Conservation (phyloP, 2,797 vertebrate genomes). For the Uromys caudimaculatus region DNA sequence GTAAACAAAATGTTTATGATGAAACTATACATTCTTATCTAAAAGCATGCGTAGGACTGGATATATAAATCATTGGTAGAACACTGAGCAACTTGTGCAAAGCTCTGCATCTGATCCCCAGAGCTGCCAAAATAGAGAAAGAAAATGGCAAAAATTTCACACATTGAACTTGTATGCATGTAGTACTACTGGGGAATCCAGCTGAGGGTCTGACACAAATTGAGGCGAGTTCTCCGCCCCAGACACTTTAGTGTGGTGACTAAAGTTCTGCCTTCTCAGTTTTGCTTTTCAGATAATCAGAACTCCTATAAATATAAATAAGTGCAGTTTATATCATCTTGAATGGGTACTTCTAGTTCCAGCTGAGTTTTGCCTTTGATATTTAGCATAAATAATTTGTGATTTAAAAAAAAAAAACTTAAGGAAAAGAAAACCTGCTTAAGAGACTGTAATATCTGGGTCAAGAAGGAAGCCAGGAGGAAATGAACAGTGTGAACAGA, state of each 20-base stretch:
- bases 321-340: conserved; percentile 44
- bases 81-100: not conserved
- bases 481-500: conserved; percentile 59
- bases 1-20: conserved; percentile 53
- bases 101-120: not conserved
- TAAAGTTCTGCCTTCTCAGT: conserved; percentile 50
- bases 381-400: conserved; percentile 46
- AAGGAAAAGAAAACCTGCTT: not conserved
- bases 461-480: conserved; percentile 59
- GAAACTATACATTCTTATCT: conserved; percentile 32
- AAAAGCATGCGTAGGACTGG: not conserved
- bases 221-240: not conserved
- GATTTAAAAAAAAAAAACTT: not conserved
- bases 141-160: not conserved
- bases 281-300: conserved; percentile 67
- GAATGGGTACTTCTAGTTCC: conserved; percentile 4
- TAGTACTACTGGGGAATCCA: not conserved
- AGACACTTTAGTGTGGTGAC: conserved; percentile 27
- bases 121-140: not conserved
- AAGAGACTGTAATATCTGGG: not conserved
- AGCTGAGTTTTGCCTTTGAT: conserved; percentile 61
- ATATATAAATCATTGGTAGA: not conserved
- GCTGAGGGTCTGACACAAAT: not conserved
- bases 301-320: conserved; percentile 52
- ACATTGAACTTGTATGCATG: not conserved